Percentiles rank a stretch among this genome's conserved stretches.
phyloP scores from a whole-genome alignment of 2,888 invertebrate species.

The Endomychus coccineus region DNA sequence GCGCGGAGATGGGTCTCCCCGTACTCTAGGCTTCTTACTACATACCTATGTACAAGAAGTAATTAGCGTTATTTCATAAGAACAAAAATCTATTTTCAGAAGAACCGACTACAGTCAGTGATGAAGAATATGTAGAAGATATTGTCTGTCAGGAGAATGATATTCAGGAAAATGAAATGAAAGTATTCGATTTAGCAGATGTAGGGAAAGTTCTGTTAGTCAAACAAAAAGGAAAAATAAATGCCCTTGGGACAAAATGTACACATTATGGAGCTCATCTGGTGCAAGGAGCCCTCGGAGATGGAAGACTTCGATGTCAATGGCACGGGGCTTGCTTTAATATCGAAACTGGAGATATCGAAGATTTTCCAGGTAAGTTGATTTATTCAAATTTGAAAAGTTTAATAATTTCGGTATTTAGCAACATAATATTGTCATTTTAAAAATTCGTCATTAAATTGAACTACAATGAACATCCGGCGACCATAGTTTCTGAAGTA shows the following conservation, averaged over 20 bases:
- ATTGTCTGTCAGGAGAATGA: constrained; percentile 67
- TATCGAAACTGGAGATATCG: constrained; percentile 86
- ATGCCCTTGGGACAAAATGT: constrained; percentile 84
- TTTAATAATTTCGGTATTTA: too few species aligned
- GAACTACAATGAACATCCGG: too few species aligned
- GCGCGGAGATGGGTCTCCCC: too few species aligned
- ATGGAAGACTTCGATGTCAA: constrained; percentile 83
- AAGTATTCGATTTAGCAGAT: constrained; percentile 64
- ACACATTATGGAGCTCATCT: constrained; percentile 91
- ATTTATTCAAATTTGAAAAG: too few species aligned
- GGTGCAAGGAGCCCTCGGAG: constrained; percentile 71
- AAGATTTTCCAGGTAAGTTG: constrained; percentile 84
- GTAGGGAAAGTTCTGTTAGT: constrained; percentile 72
- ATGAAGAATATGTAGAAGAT: constrained; percentile 57
- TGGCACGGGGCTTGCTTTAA: constrained; percentile 98
- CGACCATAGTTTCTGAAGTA: too few species aligned
- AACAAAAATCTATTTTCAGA: too few species aligned
- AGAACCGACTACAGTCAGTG: too few species aligned
- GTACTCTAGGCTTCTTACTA: too few species aligned
- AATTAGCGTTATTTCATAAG: too few species aligned
- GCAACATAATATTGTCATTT: too few species aligned
- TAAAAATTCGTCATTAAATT: too few species aligned
- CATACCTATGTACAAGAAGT: too few species aligned
- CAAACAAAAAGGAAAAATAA: constrained; percentile 74
- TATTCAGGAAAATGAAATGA: constrained; percentile 74